Percentiles rank a stretch among this genome's conserved stretches.
Evolutionary conservation across 2,797 vertebrate species (phyloP).

Genomic region (Semaprochilodus insignis): DNA sequence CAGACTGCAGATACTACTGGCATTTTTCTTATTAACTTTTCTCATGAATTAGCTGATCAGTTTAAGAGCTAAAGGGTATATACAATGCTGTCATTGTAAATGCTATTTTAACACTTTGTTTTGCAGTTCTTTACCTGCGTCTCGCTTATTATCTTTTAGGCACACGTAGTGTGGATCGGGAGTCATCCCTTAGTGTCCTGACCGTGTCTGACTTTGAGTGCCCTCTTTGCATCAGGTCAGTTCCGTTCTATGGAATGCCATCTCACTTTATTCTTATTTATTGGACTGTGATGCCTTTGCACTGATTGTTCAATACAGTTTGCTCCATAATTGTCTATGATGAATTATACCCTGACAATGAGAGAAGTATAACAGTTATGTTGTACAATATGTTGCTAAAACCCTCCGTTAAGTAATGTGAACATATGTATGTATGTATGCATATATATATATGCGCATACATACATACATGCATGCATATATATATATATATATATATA

Average conservation of each 20-base stretch:
- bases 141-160: conserved; percentile 57
- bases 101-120: neutral
- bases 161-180: conserved; percentile 55
- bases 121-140: neutral
- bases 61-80: neutral
- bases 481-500: too few relatives aligned
- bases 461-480: too few relatives aligned
- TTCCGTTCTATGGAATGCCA: conserved; percentile 7
- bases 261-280: neutral
- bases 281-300: neutral
- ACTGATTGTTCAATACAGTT: neutral
- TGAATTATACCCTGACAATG: too few relatives aligned
- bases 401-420: too few relatives aligned
- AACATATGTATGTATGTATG: too few relatives aligned
- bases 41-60: neutral
- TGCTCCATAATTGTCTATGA: too few relatives aligned
- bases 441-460: too few relatives aligned
- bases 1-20: neutral
- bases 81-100: neutral
- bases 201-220: conserved; percentile 88
- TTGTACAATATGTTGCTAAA: too few relatives aligned
- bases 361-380: too few relatives aligned
- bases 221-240: conserved; percentile 91
- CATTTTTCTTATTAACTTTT: neutral
- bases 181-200: conserved; percentile 72